Evolutionary conservation across 30 jellyfish, hydroid and myxozoan genomes (phyloP), one percentile per base, ranked within the genome.

Genomic region (Morbakka virulenta): DNA sequence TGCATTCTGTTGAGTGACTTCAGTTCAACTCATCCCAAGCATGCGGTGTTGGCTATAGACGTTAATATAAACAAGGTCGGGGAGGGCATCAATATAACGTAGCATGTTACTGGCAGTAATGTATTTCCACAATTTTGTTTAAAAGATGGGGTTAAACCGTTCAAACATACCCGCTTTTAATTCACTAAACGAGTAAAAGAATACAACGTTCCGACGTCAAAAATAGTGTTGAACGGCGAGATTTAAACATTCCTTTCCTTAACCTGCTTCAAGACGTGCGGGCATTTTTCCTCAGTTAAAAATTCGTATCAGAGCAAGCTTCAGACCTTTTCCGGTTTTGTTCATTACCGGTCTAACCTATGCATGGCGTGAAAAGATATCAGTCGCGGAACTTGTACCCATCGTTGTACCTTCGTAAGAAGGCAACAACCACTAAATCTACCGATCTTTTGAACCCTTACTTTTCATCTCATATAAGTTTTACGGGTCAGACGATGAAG

Each of bases 291-390:
- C 89, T 3, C 31, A 47, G 1, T 13, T 64, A n/a, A n/a, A n/a
- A n/a, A n/a, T n/a, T n/a, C n/a, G n/a, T n/a, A n/a, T n/a, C n/a
- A n/a, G n/a, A n/a, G n/a, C n/a, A n/a, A n/a, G n/a, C n/a, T n/a
- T 29, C 6, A 29, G 32, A 50, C 35, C 77, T 21, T 52, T 52
- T 47, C 67, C 69, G 31, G 72, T 61, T 69, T 80, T 67, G 2
- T 68, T 28, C 50, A n/a, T 80, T 49, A 80, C 22, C 20, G 87
- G 80, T 21, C 17, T 32, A 0, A 67, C 92, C 92, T 85, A 80
- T 2, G 80, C 74, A 51, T 49, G 69, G 24, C 69, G 68, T 33
- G 87, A 65, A 67, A 80, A 61, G 1, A 76, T 69, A 57, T 80
- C 92, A 33, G 69, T 80, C 27, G 77, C 51, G 2, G 34, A 28